Base-by-base conservation (phyloP, 92 coral and sea anemone species). In the Epizoanthus rinbou region DNA sequence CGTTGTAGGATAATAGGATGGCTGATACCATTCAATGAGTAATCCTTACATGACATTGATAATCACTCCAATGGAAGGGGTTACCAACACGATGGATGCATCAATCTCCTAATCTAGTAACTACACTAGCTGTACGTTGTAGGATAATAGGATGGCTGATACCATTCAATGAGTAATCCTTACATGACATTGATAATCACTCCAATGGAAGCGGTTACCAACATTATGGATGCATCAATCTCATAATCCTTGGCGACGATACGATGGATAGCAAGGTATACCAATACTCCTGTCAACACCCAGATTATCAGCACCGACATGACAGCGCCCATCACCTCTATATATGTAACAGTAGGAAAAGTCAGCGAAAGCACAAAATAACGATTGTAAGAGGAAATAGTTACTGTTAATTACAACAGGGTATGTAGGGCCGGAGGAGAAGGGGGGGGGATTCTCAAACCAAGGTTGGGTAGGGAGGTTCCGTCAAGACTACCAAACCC, bases 241-340 rank as follows among this genome's bases (percentile, higher is more conserved):
- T 93, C 92, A 73, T 93, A 94, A 15, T 93, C 90, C 62, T 91
- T 78, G 57, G 64, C 88, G 50, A 86, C 33, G 39, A 95, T 87
- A 74, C 98, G 82, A 31, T 90, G 95, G 7, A 93, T 89, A 0
- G 98, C 98, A 80, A 89, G 68, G 21, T 91, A 95, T 21, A 95
- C 98, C 53, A 95, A 70, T 17, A 95, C 93, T 3, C 97, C 98
- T 5, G 98, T 95, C 45, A 95, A 86, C 3, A 95, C 95, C 98
- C 98, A 95, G 80, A 95, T 95, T 2, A 95, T 84, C 16, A 93
- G 82, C 19, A 95, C 98, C 1, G 98, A 95, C 73, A 95, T 50
- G n/a, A 95, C 39, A 11, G 98, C 98, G 4, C 98, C 98, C 98
- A 95, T 93, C 75, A 95, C 98, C 98, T 95, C 98, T 95, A 87